Evolutionary conservation across 2,888 invertebrate genomes (phyloP), one percentile per base, ranked within the genome.

Genomic region (Isoperla grammatica): DNA sequence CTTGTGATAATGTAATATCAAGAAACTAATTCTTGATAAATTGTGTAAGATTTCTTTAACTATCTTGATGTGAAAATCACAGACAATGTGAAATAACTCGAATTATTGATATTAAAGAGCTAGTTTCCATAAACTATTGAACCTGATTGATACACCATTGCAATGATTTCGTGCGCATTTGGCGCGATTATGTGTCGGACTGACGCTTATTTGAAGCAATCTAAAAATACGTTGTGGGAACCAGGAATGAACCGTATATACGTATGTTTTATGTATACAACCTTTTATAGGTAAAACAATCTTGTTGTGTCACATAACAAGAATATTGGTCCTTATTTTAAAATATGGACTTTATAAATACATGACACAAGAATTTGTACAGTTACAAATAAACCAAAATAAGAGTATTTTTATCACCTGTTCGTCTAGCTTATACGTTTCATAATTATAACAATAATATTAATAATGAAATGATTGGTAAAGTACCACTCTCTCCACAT

Each of bases 1-100:
- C 43, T 40, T 59, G 59, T 54, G 59, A 59, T 59, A 59, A 50
- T 50, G 43, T 35, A 59, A 19, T 59, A 53, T 19, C 29, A 29
- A 29, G 29, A 29, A 29, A 46, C 2, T 42, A 42, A 42, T 42
- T 45, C 22, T 46, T 17, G 46, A 22, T 19, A 46, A n/a, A 46
- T 17, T 46, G 46, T 46, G 46, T 22, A 19, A 22, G 19, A 46
- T 46, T 46, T 46, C 22, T 46, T 46, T 46, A 20, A 46, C 19
- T 29, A 29, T 29, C 29, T 29, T 29, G 29, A 29, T 29, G 29
- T 29, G 29, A 29, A n/a, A 29, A 29, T 29, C 29, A 29, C 29
- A 29, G 29, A 4, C 29, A 29, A 4, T 29, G 29, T 29, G 29
- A 29, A 29, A 29, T 29, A 29, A 29, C 29, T 29, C 29, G 29